Conservation (phyloP, 2,888 invertebrate genomes). For the Andrena hattorfiana region DNA sequence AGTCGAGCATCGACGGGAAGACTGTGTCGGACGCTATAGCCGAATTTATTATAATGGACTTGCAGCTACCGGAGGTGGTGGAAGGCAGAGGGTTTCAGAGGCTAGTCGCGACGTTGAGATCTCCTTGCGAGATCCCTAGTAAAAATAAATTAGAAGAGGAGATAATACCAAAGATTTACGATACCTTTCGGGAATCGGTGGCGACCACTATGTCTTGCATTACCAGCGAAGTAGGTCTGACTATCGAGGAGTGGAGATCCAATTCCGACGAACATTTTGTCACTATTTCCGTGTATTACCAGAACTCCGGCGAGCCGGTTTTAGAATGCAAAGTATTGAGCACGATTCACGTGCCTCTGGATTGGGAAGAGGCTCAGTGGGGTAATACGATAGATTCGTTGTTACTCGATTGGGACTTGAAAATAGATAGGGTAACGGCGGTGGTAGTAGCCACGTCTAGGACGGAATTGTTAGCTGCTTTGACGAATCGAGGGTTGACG, state of each 20-base stretch:
- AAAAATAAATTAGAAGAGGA: slow-evolving; percentile 85
- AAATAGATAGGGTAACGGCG: slow-evolving; percentile 83
- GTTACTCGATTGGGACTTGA: slow-evolving; percentile 84
- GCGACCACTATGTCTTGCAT: slow-evolving; percentile 77
- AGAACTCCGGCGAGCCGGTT: slow-evolving; percentile 81
- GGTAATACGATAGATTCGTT: slow-evolving; percentile 81
- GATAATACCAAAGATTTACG: slow-evolving; percentile 85
- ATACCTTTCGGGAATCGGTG: slow-evolving; percentile 83
- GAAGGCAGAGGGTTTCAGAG: slow-evolving; percentile 85
- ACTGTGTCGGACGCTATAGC: slow-evolving; percentile 85
- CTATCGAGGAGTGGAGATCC: slow-evolving; percentile 85
- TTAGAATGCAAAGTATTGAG: slow-evolving; percentile 84
- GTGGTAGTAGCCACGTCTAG: slow-evolving; percentile 83
- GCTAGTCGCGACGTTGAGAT: slow-evolving; percentile 84
- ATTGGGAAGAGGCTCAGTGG: slow-evolving; percentile 84
- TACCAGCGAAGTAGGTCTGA: slow-evolving; percentile 82
- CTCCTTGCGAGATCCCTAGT: slow-evolving; percentile 85
- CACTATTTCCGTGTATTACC: slow-evolving; percentile 85
- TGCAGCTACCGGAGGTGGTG: slow-evolving; percentile 85
- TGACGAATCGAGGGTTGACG: slow-evolving; percentile 80
- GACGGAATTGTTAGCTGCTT: slow-evolving; percentile 79
- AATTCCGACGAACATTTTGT: slow-evolving; percentile 82
- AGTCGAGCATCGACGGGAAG: slow-evolving; percentile 80
- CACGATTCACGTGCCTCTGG: slow-evolving; percentile 84
- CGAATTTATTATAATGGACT: slow-evolving; percentile 85